Percentiles rank a stretch among this genome's conserved stretches.
Evolutionary conservation across 2,888 invertebrate species (phyloP).

Genomic region (Eudasyphora cyanicolor): DNA sequence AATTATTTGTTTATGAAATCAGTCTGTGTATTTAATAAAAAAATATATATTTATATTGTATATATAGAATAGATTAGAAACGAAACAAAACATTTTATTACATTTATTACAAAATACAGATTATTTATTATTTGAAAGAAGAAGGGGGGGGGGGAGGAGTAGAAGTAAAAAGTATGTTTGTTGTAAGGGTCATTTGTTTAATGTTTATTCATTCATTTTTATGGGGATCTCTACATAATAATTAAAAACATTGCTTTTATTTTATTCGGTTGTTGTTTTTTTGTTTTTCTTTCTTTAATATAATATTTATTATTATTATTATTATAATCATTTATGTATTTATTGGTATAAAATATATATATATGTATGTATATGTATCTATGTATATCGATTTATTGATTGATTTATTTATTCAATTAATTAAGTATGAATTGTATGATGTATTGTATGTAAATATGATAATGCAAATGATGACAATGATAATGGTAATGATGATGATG

Average conservation of each 20-base stretch:
- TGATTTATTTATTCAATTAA: too few species aligned
- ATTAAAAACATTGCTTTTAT: conserved; percentile 10
- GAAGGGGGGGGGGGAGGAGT: too few species aligned
- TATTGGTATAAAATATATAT: not conserved
- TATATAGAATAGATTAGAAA: conserved; percentile 43
- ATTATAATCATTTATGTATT: conserved; percentile 7
- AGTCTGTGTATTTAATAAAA: conserved; percentile 62
- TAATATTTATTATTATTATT: conserved; percentile 15
- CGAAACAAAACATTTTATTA: conserved; percentile 38
- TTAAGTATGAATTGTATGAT: not conserved
- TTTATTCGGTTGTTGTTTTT: too few species aligned
- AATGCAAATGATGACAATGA: not conserved
- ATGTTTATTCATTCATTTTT: too few species aligned
- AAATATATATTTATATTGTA: conserved; percentile 3
- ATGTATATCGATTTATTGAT: too few species aligned
- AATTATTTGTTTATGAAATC: conserved; percentile 56
- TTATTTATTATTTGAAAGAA: conserved; percentile 34
- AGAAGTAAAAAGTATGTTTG: conserved; percentile 17
- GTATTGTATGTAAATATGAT: not conserved
- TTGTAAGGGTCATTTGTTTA: conserved; percentile 3
- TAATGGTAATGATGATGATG: not conserved
- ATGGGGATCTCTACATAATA: not conserved
- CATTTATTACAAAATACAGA: conserved; percentile 25
- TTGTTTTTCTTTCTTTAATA: not conserved
- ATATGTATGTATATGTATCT: not conserved